Percentiles rank a stretch among this genome's conserved stretches.
Evolutionary conservation across 2,113 vertebrate genomes (phyloP).

Genomic region (Silurus meridionalis): DNA sequence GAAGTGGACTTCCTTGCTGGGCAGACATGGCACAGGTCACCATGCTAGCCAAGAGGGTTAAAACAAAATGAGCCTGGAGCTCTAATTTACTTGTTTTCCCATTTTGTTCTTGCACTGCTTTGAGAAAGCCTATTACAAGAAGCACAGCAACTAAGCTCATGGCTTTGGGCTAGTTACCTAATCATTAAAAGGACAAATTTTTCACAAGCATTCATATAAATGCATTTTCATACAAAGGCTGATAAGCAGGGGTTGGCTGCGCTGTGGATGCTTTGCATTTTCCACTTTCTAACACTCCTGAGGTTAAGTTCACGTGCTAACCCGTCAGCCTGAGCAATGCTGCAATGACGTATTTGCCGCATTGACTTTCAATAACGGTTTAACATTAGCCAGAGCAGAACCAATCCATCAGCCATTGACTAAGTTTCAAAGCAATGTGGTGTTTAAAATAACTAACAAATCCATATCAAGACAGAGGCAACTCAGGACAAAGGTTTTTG

Average conservation of each 20-base stretch:
- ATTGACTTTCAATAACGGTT: constrained; percentile 18
- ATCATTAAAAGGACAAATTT: constrained; percentile 38
- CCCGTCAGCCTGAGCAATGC: neutral
- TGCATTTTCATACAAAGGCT: constrained; percentile 27
- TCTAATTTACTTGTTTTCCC: constrained; percentile 55
- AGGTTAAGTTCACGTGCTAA: constrained; percentile 1
- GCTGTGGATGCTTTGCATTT: neutral
- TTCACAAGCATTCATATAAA: constrained; percentile 21
- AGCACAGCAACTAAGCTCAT: constrained; percentile 39
- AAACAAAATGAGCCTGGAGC: constrained; percentile 5
- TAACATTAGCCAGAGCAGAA: constrained; percentile 23
- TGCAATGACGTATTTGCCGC: constrained; percentile 3
- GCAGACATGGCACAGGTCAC: constrained; percentile 52
- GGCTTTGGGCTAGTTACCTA: constrained; percentile 45
- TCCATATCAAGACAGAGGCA: neutral
- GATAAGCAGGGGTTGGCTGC: neutral
- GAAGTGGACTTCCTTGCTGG: constrained; percentile 50
- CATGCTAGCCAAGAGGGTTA: constrained; percentile 42
- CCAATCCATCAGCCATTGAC: neutral
- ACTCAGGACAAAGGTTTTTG: neutral
- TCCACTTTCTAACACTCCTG: neutral
- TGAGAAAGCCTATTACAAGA: constrained; percentile 52
- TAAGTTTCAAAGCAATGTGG: neutral
- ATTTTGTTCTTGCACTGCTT: constrained; percentile 64
- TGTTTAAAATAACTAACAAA: constrained; percentile 14